Percentiles rank a stretch among this genome's conserved stretches.
Evolutionary conservation across 2,797 vertebrate genomes (phyloP).

Genomic region (Halcyon badia): DNA sequence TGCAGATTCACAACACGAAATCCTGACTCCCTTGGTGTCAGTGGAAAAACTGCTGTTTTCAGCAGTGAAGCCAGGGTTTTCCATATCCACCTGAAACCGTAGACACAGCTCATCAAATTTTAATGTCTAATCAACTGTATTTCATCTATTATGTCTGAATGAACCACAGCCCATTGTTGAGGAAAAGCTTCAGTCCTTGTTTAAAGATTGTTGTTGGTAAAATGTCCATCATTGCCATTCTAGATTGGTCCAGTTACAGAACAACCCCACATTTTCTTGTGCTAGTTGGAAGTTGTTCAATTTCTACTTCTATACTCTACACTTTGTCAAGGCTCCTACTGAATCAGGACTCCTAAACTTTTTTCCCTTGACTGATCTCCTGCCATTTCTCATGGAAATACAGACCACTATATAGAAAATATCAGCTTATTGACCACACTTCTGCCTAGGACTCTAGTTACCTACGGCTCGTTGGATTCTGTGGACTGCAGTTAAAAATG

Average conservation of each 20-base stretch:
- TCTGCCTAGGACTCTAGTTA: background rate
- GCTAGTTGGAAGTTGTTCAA: background rate
- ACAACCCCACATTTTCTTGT: background rate
- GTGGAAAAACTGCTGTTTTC: background rate
- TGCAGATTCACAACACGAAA: background rate
- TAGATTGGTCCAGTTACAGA: background rate
- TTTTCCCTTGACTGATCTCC: background rate
- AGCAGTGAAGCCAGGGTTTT: background rate
- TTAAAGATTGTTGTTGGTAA: background rate
- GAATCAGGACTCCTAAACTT: background rate
- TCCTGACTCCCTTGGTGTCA: background rate
- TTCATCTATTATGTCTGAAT: background rate
- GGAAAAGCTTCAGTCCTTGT: background rate
- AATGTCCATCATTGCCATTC: background rate
- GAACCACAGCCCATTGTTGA: background rate
- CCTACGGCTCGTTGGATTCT: background rate
- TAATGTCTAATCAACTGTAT: background rate
- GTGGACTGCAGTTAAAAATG: background rate
- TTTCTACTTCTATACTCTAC: background rate
- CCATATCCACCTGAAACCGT: background rate
- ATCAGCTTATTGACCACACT: background rate
- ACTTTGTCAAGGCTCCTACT: background rate
- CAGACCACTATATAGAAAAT: background rate
- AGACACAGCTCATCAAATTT: background rate
- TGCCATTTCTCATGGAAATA: background rate